Percentiles rank a stretch among this genome's conserved stretches.
Conservation (phyloP, 2,797 vertebrate species). For the Rhinichthys osculus region DNA sequence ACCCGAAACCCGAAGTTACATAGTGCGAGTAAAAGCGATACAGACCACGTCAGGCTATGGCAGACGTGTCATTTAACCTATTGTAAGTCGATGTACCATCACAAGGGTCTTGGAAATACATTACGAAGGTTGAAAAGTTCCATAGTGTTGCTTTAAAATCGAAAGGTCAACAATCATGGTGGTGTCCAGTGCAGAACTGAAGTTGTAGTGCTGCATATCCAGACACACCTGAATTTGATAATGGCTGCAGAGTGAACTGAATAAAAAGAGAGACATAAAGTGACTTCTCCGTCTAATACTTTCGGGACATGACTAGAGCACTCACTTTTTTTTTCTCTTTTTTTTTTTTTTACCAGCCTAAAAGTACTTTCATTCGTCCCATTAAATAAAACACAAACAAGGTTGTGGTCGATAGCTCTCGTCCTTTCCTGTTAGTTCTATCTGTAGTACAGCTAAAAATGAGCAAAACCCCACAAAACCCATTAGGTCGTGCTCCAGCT, state of each 20-base stretch:
- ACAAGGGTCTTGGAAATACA: no score
- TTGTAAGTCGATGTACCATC: no score
- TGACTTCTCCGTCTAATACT: slow-evolving; percentile 14
- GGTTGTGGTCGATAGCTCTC: slow-evolving; percentile 48
- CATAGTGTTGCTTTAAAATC: not conserved
- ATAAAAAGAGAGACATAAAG: slow-evolving; percentile 11
- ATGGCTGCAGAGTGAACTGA: not conserved
- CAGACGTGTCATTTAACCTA: no score
- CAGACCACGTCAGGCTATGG: no score
- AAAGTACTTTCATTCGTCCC: slow-evolving; percentile 38
- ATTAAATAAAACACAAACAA: slow-evolving; percentile 52
- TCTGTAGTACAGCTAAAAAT: slow-evolving; percentile 49
- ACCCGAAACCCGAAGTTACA: no score
- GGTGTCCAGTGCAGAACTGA: not conserved
- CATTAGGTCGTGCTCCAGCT: slow-evolving; percentile 3
- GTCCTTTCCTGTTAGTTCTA: slow-evolving; percentile 48
- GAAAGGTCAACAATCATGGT: not conserved
- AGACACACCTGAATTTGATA: not conserved
- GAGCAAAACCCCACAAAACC: slow-evolving; percentile 18
- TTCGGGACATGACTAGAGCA: slow-evolving; percentile 26
- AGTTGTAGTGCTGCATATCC: not conserved
- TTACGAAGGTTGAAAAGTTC: no score
- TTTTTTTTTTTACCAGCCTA: not conserved
- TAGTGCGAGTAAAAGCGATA: no score
- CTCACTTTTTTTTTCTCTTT: not conserved